Evolutionary conservation across 2,113 vertebrate species (phyloP).

Genomic region (Fregetta grallaria): DNA sequence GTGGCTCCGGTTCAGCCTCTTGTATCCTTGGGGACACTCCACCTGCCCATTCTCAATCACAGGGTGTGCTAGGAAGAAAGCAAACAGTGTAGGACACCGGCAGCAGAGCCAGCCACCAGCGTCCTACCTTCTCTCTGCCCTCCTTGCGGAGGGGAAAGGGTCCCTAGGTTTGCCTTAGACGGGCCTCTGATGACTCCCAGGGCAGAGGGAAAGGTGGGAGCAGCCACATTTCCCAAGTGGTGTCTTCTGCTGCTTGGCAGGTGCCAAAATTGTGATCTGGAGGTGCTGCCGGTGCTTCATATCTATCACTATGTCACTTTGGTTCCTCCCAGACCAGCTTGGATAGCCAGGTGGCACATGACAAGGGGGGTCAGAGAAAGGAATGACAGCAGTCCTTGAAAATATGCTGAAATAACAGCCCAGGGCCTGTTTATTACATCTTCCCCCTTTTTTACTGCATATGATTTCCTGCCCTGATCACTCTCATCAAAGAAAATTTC

Average conservation of each 20-base stretch:
- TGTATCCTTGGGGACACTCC: conserved; percentile 91
- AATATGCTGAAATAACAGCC: conserved; percentile 10
- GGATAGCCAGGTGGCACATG: background rate
- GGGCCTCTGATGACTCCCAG: background rate
- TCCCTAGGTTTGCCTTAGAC: background rate
- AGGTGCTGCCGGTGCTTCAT: background rate
- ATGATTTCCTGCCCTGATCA: background rate
- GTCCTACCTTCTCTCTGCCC: background rate
- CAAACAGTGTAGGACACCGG: background rate
- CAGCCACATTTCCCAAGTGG: background rate
- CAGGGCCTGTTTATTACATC: background rate
- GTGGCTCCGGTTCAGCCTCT: conserved; percentile 86
- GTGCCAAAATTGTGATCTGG: background rate
- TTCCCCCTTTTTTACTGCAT: background rate
- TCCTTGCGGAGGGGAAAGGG: background rate
- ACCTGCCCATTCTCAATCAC: conserved; percentile 88
- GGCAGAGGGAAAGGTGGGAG: background rate
- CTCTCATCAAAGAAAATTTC: conserved; percentile 21
- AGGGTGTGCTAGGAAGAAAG: conserved; percentile 75
- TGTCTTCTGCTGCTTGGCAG: background rate
- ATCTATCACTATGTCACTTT: background rate
- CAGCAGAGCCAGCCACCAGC: background rate
- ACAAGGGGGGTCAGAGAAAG: background rate
- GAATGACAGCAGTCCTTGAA: background rate
- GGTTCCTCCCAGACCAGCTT: background rate